Evolutionary conservation across 2,113 vertebrate species (phyloP).

Genomic region (Plectropomus leopardus): DNA sequence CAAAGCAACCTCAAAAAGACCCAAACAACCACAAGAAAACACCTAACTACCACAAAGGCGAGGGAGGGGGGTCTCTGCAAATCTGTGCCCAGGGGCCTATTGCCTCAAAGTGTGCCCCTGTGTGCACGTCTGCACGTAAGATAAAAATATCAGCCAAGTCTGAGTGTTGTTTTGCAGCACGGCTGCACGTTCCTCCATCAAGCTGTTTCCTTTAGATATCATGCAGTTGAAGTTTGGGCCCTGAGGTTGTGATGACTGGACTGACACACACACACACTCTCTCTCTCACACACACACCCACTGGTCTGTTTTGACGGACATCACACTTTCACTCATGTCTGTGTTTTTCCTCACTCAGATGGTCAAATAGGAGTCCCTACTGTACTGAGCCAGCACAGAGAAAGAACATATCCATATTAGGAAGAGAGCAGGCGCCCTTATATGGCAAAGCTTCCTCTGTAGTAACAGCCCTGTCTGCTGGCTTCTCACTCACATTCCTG

Average conservation of each 20-base stretch:
- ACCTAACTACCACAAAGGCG: too few species aligned
- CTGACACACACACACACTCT: slow-evolving; percentile 48
- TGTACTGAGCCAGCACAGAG: slow-evolving; percentile 74
- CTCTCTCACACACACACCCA: slow-evolving; percentile 27
- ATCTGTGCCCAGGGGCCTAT: too few species aligned
- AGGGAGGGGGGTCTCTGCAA: too few species aligned
- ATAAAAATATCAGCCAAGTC: slow-evolving; percentile 41
- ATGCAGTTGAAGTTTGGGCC: slow-evolving; percentile 43
- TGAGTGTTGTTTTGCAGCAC: slow-evolving; percentile 59
- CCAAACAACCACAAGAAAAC: too few species aligned
- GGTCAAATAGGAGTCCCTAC: slow-evolving; percentile 65
- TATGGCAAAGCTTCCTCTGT: slow-evolving; percentile 92
- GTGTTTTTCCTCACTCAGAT: slow-evolving; percentile 48
- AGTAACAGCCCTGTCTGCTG: slow-evolving; percentile 91
- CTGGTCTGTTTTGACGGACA: slow-evolving; percentile 30
- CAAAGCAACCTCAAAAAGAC: too few species aligned
- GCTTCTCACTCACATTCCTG: slow-evolving; percentile 90
- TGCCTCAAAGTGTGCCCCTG: too few species aligned
- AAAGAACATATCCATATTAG: slow-evolving; percentile 80
- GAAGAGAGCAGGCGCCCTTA: slow-evolving; percentile 88
- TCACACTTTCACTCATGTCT: slow-evolving; percentile 57
- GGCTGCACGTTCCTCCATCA: slow-evolving; percentile 53
- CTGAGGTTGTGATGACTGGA: slow-evolving; percentile 72
- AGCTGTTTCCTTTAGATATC: slow-evolving; percentile 75
- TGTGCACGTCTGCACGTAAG: background rate